Conservation (phyloP, 2,797 vertebrate genomes). For the Harpagifer antarcticus region DNA sequence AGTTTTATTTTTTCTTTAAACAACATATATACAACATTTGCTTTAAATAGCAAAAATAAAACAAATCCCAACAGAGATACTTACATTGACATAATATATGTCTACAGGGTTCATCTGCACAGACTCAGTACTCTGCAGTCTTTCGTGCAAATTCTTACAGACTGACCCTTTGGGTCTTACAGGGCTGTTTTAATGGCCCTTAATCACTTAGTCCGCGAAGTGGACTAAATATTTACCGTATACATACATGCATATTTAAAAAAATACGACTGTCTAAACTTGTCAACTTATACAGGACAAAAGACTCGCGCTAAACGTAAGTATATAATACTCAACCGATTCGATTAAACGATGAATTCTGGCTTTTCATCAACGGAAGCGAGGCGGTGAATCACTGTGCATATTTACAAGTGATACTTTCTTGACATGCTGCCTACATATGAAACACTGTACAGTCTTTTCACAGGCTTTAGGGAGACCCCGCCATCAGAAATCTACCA, state of each 20-base stretch:
- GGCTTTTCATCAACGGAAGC: slow-evolving; percentile 57
- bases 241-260: slow-evolving; percentile 84
- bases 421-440: slow-evolving; percentile 9
- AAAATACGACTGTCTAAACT: slow-evolving; percentile 79
- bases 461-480: not conserved
- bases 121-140: slow-evolving; percentile 73
- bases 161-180: slow-evolving; percentile 87
- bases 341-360: slow-evolving; percentile 62
- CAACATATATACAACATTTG: slow-evolving; percentile 69
- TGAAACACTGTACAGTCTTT: slow-evolving; percentile 23
- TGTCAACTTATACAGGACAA: slow-evolving; percentile 76
- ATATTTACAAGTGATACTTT: slow-evolving; percentile 58
- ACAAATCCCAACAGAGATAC: slow-evolving; percentile 79
- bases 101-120: slow-evolving; percentile 80
- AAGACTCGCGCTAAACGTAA: slow-evolving; percentile 73
- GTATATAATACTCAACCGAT: slow-evolving; percentile 83
- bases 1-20: slow-evolving; percentile 72
- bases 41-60: slow-evolving; percentile 71
- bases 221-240: slow-evolving; percentile 80
- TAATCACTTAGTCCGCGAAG: slow-evolving; percentile 75
- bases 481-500: slow-evolving; percentile 64
- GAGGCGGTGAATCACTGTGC: slow-evolving; percentile 26
- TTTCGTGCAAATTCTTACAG: slow-evolving; percentile 79
- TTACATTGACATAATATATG: slow-evolving; percentile 69
- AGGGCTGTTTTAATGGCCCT: slow-evolving; percentile 83